Evolutionary conservation across 64 coral and sea anemone genomes (phyloP).

Genomic region (Actinia tenebrosa): DNA sequence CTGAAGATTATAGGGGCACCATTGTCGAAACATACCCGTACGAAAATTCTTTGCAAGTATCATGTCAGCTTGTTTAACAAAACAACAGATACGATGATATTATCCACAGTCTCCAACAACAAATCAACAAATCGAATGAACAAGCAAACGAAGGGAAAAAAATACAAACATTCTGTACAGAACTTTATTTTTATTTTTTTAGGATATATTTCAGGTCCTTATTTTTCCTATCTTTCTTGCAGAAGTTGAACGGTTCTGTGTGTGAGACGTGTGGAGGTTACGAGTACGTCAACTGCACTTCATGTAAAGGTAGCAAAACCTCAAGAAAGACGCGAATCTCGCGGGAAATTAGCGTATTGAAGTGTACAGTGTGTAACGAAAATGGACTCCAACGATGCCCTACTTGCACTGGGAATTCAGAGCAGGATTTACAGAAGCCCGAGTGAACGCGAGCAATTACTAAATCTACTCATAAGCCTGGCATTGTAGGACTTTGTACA

Average conservation of each 20-base stretch:
- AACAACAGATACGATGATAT: no score
- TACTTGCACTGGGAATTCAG: constrained; percentile 25
- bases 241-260: constrained; percentile 48
- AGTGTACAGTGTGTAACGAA: constrained; percentile 75
- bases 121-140: neutral
- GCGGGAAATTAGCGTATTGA: constrained; percentile 63
- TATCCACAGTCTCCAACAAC: no score
- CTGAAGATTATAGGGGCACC: no score
- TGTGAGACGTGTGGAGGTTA: constrained; percentile 73
- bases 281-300: constrained; percentile 58
- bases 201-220: neutral
- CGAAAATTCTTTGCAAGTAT: neutral
- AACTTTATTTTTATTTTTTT: no score
- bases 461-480: neutral
- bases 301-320: constrained; percentile 76
- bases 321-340: constrained; percentile 79
- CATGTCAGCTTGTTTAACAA: no score
- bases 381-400: constrained; percentile 72
- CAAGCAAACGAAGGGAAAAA: no score
- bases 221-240: neutral
- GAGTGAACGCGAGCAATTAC: neutral
- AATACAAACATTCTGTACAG: no score
- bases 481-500: neutral
- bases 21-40: no score
- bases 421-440: neutral